Evolutionary conservation across 2,113 vertebrate species (phyloP).

Genomic region (Eonycteris spelaea): DNA sequence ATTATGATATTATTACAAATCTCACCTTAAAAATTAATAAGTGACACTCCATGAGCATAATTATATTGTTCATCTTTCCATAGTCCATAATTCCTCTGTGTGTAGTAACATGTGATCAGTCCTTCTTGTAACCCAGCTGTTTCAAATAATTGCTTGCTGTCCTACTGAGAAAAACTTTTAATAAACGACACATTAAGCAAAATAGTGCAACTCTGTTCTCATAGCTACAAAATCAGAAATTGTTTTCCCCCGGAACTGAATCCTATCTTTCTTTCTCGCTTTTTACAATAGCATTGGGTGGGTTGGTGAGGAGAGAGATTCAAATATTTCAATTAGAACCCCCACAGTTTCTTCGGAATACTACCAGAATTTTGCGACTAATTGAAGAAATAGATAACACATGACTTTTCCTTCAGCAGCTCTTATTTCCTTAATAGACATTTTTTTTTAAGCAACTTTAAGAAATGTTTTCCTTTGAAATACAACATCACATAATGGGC

Average conservation of each 20-base stretch:
- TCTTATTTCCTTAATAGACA: constrained; percentile 74
- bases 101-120: constrained; percentile 57
- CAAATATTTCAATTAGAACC: constrained; percentile 58
- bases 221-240: constrained; percentile 55
- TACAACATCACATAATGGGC: constrained; percentile 69
- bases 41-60: constrained; percentile 45
- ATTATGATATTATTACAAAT: constrained; percentile 48
- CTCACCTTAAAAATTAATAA: constrained; percentile 71
- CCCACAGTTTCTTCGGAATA: constrained; percentile 68
- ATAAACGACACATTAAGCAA: constrained; percentile 69
- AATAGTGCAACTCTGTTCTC: constrained; percentile 59
- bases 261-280: background rate
- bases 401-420: constrained; percentile 65
- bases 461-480: constrained; percentile 77
- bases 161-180: constrained; percentile 67
- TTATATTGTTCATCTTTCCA: constrained; percentile 45
- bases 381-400: constrained; percentile 78
- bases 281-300: background rate
- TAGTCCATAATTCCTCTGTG: constrained; percentile 64
- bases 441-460: constrained; percentile 75
- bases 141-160: constrained; percentile 73
- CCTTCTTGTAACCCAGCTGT: constrained; percentile 67
- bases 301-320: background rate
- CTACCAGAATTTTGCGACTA: constrained; percentile 63
- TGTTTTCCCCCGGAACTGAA: constrained; percentile 43